Base-by-base conservation (phyloP, 2,113 vertebrate genomes). In the Gymnobelideus leadbeateri region DNA sequence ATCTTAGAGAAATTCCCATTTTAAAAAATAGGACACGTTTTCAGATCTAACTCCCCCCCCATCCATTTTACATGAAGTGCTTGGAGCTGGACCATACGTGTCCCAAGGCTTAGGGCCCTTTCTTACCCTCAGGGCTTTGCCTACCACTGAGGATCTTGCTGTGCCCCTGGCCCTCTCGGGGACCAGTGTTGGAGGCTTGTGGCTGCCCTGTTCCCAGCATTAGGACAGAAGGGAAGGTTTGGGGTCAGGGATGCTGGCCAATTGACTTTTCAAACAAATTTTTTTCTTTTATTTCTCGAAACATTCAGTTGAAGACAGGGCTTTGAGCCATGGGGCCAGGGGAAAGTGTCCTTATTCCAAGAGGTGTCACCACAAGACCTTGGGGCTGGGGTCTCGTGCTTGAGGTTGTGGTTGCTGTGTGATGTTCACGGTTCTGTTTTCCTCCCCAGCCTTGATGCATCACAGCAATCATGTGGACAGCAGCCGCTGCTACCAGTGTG, bases 381-480 rank as follows among this genome's bases (percentile, higher is more conserved):
- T 77, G 68, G 68, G 57, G 6, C 68, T 14, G n/a, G 68, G 0
- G 31, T 31, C 61, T 37, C 0, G 31, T 68, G 31, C 14, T 68
- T 31, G 31, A 14, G 31, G 31, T 4, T 8, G 19, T 52, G 55
- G 55, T 50, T 84, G 19, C 26, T 26, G 26, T 57, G 57, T 61
- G 57, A 12, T 84, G 11, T 91, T 96, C 37, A 61, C 47, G 84
- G 96, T 23, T 55, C 0, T 57, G 8, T 96, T 54, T 92, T 97
- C 91, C 91, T 96, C 95, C 90, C 96, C 98, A 99, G 99, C 99
- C 54, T 98, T 99, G 98, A 99, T 99, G 99, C 99, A 99, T 95
- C 99, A 99, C 98, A 99, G 99, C 97, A 99, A 99, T 97, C 99
- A 99, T 0, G 98, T 99, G 98, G 99, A 99, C 99, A 99, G 99